phyloP scores from a whole-genome alignment of 2,113 vertebrate genomes.

The Xiphias gladius region DNA sequence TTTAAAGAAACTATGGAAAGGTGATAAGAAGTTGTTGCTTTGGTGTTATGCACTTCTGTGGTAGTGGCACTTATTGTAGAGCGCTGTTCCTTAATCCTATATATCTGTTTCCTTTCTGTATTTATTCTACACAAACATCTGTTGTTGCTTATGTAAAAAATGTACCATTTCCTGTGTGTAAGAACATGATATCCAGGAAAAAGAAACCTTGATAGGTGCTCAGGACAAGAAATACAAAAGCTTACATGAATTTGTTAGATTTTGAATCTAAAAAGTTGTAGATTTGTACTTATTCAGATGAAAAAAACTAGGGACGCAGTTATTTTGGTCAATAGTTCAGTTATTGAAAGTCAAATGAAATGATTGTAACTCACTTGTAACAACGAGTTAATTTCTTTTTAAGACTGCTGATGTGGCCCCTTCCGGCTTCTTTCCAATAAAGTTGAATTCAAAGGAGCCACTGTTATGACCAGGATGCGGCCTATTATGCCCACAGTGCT shows the following conservation, averaged over 20 bases:
- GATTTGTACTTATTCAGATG: too few species aligned
- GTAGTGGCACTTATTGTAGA: not conserved
- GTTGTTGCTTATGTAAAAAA: too few species aligned
- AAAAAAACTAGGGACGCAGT: not conserved
- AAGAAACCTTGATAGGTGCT: not conserved
- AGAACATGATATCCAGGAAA: not conserved
- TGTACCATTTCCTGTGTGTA: not conserved
- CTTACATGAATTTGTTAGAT: not conserved
- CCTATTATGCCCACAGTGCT: slow-evolving; percentile 27
- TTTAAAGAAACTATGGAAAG: not conserved
- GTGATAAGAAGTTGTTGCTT: not conserved
- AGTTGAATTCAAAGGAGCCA: slow-evolving; percentile 37
- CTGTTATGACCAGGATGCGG: slow-evolving; percentile 66
- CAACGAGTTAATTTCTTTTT: not conserved
- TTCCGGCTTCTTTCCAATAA: not conserved
- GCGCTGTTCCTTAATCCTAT: not conserved
- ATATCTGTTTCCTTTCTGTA: not conserved
- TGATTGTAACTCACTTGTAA: not conserved
- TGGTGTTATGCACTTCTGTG: not conserved
- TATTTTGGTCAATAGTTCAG: too few species aligned
- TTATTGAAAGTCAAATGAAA: not conserved
- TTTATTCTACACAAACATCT: not conserved
- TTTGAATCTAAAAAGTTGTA: not conserved
- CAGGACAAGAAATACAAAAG: not conserved
- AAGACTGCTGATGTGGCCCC: slow-evolving; percentile 3